Base-by-base conservation (phyloP, 92 coral and sea anemone genomes). In the Palythoa grandis region DNA sequence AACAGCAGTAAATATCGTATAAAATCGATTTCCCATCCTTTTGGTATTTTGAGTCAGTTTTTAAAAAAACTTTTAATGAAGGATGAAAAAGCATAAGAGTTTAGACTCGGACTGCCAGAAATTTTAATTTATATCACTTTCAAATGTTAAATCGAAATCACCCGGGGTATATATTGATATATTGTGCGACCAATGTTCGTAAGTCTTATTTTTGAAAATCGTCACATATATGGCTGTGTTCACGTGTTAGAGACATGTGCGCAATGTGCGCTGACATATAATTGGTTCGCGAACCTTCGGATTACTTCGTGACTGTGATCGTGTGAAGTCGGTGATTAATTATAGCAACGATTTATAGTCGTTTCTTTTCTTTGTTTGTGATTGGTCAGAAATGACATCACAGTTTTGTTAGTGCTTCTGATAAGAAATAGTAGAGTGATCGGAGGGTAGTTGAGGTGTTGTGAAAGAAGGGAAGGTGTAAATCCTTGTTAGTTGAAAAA, bases 361-460 rank as follows among this genome's bases (percentile, higher is more conserved):
- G 75, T 72, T 4, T 39, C 72, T 76, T 20, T n/a, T 25, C 20
- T 53, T 88, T 85, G 79, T 72, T 78, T 90, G 56, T 97, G 92
- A 97, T 97, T 97, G 97, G 99, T 90, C 88, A 79, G n/a, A 58
- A 52, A 92, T 97, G 99, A 97, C 96, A 95, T 97, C 95, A 95
- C 86, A 52, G 74, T 52, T 86, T 84, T 87, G 84, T 74, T 88
- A 83, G 73, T 74, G 87, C 83, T 74, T 82, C 69, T 84, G 78
- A 88, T 75, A 85, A 88, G 84, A 70, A 77, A 29, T 37, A 76
- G 79, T 23, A 8, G 38, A 4, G 14, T 12, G 24, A 40, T 2
- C 15, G 61, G 12, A 39, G 39, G 47, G 40, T 37, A 54, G 50
- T 24, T 11, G 82, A 52, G 48, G n/a, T 25, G 61, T 66, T 80